These are phyloP conservation scores for Muschampia plurimacula DNA, from an alignment of 2,888 invertebrate species.

Conservation along the genomic window DNA sequence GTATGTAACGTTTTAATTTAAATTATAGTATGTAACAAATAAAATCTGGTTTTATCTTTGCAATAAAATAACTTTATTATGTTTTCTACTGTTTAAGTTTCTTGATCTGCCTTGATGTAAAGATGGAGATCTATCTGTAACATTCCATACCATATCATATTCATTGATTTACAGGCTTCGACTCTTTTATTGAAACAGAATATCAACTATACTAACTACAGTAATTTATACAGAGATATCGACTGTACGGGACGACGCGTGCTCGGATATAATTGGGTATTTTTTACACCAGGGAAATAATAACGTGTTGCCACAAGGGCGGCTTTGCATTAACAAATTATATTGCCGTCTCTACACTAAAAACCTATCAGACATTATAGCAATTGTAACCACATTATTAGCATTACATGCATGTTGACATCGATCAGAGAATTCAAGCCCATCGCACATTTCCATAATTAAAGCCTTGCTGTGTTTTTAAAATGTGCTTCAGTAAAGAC, in stretches of 20 bases:
- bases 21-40: too few species aligned
- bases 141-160: too few species aligned
- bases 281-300: conserved; percentile 25
- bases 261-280: conserved; percentile 5
- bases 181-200: background rate
- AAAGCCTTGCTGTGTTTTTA: conserved; percentile 16
- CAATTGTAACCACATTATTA: conserved; percentile 29
- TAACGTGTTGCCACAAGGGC: background rate
- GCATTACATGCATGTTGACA: conserved; percentile 33
- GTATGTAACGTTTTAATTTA: too few species aligned
- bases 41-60: too few species aligned
- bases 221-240: background rate
- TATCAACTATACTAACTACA: background rate
- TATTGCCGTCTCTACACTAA: background rate
- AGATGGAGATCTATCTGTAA: too few species aligned
- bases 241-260: conserved; percentile 15
- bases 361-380: conserved; percentile 23
- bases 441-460: conserved; percentile 29
- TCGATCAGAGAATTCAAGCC: conserved; percentile 34
- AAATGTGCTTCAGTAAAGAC: background rate
- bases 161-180: too few species aligned
- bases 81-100: too few species aligned
- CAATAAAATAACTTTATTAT: too few species aligned
- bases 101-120: too few species aligned
- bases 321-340: background rate